A percentile compares a stretch with the other conserved stretches of the same genome.
Conservation (phyloP, 2,797 vertebrate species). For the Lepidocolaptes lacrymiger region DNA sequence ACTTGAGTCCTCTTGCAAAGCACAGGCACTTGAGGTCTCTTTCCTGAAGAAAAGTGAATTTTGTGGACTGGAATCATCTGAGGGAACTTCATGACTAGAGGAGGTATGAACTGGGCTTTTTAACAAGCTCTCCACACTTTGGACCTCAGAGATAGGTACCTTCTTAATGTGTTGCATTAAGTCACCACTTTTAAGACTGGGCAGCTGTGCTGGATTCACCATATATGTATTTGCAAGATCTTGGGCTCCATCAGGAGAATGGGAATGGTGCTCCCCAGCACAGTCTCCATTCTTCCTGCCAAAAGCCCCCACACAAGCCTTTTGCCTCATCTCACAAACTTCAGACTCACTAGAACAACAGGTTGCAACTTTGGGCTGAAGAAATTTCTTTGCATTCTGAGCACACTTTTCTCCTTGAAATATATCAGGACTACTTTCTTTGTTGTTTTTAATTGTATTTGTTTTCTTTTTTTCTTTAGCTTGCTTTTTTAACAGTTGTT, state of each 20-base stretch:
- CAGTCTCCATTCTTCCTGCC: neutral
- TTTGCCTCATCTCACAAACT: neutral
- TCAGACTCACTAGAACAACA: neutral
- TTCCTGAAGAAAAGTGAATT: neutral
- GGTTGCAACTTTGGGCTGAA: neutral
- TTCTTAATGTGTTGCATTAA: neutral
- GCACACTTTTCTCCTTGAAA: neutral
- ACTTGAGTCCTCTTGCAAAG: neutral
- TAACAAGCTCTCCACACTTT: neutral
- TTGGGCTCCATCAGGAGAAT: neutral
- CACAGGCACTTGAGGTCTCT: neutral
- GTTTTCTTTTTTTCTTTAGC: neutral
- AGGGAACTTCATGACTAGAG: neutral
- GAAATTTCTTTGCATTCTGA: neutral
- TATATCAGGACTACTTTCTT: neutral
- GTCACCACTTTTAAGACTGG: neutral
- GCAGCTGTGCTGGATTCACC: neutral
- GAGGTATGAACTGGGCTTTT: neutral
- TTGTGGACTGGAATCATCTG: neutral
- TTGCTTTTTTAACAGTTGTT: neutral
- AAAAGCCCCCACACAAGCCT: neutral
- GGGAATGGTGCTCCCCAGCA: neutral
- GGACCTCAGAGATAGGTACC: neutral
- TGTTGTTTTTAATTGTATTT: neutral
- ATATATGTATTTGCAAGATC: neutral